Conservation (phyloP, 2,113 vertebrate genomes). For the Acanthochromis polyacanthus region DNA sequence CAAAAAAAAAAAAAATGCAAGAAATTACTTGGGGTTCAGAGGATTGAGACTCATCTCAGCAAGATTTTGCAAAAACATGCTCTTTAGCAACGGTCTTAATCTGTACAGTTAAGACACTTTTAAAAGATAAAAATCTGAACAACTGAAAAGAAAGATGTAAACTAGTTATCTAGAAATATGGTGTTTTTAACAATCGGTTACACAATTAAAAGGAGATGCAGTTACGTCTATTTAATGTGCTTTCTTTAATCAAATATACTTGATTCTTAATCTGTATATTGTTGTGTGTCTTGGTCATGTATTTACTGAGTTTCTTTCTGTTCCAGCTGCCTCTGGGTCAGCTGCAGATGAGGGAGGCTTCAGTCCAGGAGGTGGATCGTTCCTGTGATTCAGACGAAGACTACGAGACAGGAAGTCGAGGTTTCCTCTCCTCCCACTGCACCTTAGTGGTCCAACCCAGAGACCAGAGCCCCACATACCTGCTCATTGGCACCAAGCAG, state of each 20-base stretch:
- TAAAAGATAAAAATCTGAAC: no score
- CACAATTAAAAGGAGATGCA: no score
- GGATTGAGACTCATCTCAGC: no score
- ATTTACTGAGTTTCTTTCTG: background rate
- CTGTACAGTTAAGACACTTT: no score
- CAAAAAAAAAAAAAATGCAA: no score
- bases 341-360: conserved; percentile 86
- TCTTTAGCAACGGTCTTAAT: background rate
- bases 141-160: no score
- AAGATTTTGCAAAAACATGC: background rate
- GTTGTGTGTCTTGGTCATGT: background rate
- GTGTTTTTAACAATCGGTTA: no score
- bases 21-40: no score
- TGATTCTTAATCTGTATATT: no score
- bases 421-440: conserved; percentile 89
- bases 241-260: no score
- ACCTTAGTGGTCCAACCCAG: conserved; percentile 90
- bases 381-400: conserved; percentile 94
- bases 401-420: conserved; percentile 88
- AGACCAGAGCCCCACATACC: conserved; percentile 91
- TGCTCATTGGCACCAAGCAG: conserved; percentile 92
- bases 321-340: conserved; percentile 88
- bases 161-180: no score
- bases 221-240: no score
- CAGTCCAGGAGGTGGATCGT: conserved; percentile 91